phyloP scores from a whole-genome alignment of 1,140 invertebrate genomes.

The Pseudomyrmex cubaensis region DNA sequence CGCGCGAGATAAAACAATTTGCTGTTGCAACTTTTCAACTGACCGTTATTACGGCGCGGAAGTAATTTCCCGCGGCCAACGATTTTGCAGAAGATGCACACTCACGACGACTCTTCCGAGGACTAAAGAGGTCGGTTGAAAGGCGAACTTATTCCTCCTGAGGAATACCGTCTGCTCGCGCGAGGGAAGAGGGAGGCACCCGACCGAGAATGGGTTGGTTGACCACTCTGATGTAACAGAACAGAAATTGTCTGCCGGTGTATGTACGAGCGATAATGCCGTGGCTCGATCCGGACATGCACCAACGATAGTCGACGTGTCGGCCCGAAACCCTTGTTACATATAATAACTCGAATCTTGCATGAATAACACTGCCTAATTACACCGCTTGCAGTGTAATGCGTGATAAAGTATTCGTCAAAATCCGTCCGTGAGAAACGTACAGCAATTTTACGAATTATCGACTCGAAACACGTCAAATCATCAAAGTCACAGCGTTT shows the following conservation, averaged over 20 bases:
- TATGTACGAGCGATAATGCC: conserved; percentile 43
- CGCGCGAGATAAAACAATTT: not conserved
- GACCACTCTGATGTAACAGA: conserved; percentile 83
- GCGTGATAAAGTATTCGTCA: not conserved
- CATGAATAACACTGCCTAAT: conserved; percentile 5
- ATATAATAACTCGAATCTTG: conserved; percentile 24
- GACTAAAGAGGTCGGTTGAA: conserved; percentile 78
- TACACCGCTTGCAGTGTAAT: not conserved
- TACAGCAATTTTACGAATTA: too few species aligned
- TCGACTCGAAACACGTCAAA: too few species aligned
- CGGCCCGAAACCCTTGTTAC: conserved; percentile 36
- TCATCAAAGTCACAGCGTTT: too few species aligned
- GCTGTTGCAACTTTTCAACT: not conserved
- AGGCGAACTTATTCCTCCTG: conserved; percentile 75
- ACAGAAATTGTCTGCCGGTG: conserved; percentile 78
- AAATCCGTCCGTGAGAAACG: not conserved
- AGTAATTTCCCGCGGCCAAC: not conserved
- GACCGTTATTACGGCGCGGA: not conserved
- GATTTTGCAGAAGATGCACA: conserved; percentile 56
- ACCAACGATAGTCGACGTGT: conserved; percentile 13
- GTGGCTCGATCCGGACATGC: conserved; percentile 37
- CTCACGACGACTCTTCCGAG: conserved; percentile 68
- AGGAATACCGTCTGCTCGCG: conserved; percentile 60
- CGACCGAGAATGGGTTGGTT: conserved; percentile 81
- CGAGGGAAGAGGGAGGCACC: conserved; percentile 75